Conservation (phyloP, 2,113 vertebrate genomes). For the Chlamydotis undulata region DNA sequence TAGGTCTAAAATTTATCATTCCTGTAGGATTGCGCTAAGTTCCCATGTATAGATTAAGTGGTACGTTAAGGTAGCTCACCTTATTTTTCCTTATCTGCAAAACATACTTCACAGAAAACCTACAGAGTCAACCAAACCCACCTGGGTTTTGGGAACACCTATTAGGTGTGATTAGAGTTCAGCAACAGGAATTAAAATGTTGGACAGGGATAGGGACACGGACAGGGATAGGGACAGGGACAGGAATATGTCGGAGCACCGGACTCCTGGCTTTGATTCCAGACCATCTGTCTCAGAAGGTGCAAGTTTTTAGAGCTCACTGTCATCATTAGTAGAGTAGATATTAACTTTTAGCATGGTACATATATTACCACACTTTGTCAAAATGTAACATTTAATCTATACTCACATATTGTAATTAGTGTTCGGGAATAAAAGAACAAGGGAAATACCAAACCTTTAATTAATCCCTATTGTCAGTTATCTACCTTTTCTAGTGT, state of each 20-base stretch:
- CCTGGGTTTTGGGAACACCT: not conserved
- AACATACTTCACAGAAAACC: not conserved
- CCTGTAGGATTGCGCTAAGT: not conserved
- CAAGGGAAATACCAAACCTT: slow-evolving; percentile 29
- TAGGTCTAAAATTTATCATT: not conserved
- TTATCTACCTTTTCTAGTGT: slow-evolving; percentile 33
- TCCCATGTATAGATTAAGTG: not conserved
- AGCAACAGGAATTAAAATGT: not conserved
- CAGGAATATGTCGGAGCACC: not conserved
- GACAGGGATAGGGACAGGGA: not conserved
- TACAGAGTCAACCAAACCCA: not conserved
- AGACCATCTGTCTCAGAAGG: not conserved
- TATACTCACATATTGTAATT: slow-evolving; percentile 60
- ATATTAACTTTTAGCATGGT: not conserved
- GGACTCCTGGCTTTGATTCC: not conserved
- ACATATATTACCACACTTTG: not conserved
- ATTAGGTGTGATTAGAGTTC: not conserved
- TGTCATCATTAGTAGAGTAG: not conserved
- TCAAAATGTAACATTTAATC: slow-evolving; percentile 52
- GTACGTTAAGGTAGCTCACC: accelerated
- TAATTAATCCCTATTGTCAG: slow-evolving; percentile 54
- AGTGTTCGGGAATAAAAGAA: slow-evolving; percentile 51
- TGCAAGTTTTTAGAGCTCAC: not conserved
- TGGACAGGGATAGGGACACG: not conserved
- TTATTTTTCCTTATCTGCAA: not conserved